Conservation (phyloP, 2,113 vertebrate genomes). For the Petrocephalus microphthalmus region DNA sequence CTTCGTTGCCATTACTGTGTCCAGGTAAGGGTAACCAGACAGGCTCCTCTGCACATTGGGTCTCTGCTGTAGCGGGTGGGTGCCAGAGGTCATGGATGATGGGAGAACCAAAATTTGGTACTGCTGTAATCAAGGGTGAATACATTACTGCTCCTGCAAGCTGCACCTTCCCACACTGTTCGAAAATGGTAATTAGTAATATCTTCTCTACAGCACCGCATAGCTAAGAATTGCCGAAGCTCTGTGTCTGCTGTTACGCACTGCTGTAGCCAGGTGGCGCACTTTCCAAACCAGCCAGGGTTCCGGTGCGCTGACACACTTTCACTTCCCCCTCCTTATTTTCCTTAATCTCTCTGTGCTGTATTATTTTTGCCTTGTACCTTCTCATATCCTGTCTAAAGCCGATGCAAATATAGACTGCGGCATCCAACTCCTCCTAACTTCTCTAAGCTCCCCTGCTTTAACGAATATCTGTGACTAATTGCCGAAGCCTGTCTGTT, state of each 20-base stretch:
- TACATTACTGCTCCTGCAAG: background rate
- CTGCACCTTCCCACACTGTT: background rate
- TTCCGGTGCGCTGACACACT: background rate
- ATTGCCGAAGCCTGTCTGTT: conserved; percentile 73
- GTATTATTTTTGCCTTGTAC: background rate
- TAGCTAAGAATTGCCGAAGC: background rate
- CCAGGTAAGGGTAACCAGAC: conserved; percentile 87
- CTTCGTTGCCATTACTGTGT: conserved; percentile 69
- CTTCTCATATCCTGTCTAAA: conserved; percentile 17
- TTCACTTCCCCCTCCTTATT: background rate
- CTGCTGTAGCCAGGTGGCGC: background rate
- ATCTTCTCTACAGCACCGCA: background rate
- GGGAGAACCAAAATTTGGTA: background rate
- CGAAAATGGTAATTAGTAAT: background rate
- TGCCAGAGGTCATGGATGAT: background rate
- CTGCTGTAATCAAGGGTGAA: background rate
- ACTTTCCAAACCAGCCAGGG: background rate
- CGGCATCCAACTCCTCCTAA: conserved; percentile 14
- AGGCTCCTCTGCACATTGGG: conserved; percentile 42
- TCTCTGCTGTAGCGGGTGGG: no score
- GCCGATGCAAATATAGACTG: background rate
- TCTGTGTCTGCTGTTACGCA: background rate
- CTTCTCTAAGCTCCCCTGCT: background rate
- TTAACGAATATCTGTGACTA: conserved; percentile 13
- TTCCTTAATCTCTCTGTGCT: background rate